phyloP scores from a whole-genome alignment of 1,140 invertebrate species.

The Aphaenogaster rudis region DNA sequence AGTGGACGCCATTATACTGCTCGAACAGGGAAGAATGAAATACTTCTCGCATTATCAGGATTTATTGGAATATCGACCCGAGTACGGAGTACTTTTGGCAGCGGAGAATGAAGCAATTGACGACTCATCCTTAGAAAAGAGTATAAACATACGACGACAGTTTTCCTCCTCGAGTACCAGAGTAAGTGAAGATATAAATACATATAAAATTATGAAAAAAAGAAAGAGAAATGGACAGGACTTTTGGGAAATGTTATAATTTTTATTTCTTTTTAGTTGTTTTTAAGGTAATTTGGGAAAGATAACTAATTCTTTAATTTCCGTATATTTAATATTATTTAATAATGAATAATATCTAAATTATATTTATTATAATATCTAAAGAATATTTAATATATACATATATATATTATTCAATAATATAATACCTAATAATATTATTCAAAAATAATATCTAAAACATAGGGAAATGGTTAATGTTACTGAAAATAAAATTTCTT shows the following conservation, averaged over 20 bases:
- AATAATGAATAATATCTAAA: neutral
- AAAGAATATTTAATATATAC: too few species aligned
- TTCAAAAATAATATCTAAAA: neutral
- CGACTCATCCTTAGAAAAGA: conserved; percentile 80
- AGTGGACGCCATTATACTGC: conserved; percentile 93
- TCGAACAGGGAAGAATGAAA: conserved; percentile 90
- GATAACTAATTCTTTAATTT: neutral
- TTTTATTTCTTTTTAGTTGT: neutral
- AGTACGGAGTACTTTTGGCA: conserved; percentile 80
- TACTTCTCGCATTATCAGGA: conserved; percentile 87
- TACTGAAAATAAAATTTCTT: conserved; percentile 12
- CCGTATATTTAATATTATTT: neutral
- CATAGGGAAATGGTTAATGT: neutral
- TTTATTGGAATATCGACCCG: conserved; percentile 85
- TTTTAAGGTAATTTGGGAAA: neutral
- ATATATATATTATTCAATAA: neutral
- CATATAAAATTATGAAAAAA: neutral
- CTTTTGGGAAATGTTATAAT: neutral
- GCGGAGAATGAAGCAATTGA: conserved; percentile 79
- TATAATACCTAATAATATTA: too few species aligned
- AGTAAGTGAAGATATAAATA: conserved; percentile 71
- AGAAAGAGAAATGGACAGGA: neutral
- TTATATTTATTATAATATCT: neutral
- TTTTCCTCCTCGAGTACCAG: conserved; percentile 83
- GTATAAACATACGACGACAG: conserved; percentile 73